Percentiles rank a stretch among this genome's conserved stretches.
Evolutionary conservation across 2,797 vertebrate genomes (phyloP).

Genomic region (Premnoplex brunnescens): DNA sequence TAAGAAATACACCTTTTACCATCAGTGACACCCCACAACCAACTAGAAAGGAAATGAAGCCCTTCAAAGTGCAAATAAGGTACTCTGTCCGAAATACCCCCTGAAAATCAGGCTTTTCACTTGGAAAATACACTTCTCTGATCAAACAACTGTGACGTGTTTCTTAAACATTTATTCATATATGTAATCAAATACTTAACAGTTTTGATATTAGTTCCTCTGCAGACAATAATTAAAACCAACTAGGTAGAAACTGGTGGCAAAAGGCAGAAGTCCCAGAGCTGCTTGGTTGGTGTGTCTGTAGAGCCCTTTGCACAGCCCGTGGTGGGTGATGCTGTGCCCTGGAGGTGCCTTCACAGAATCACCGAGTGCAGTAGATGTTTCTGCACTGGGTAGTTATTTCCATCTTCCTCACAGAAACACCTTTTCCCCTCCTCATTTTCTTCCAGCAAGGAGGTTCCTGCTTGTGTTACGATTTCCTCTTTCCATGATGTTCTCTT

Average conservation of each 20-base stretch:
- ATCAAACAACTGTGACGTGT: not conserved
- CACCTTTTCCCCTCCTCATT: not conserved
- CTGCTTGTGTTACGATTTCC: not conserved
- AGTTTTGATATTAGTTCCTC: not conserved
- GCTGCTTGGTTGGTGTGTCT: not conserved
- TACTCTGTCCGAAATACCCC: rapidly evolving
- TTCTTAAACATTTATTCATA: not conserved
- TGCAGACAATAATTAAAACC: not conserved
- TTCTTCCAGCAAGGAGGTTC: not conserved
- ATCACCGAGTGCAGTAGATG: not conserved
- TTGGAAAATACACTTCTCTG: not conserved
- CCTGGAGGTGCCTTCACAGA: not conserved
- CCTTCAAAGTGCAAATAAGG: not conserved
- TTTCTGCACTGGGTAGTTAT: not conserved
- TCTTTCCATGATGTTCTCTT: not conserved
- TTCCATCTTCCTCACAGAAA: not conserved
- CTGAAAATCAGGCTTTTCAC: not conserved
- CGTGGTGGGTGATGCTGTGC: rapidly evolving
- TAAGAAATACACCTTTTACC: not conserved
- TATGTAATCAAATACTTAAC: not conserved
- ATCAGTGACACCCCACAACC: not conserved
- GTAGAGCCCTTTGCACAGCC: not conserved
- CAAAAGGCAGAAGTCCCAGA: not conserved
- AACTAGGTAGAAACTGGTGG: not conserved
- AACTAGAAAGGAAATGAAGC: not conserved